phyloP scores from a whole-genome alignment of 2,113 vertebrate species.

The Oreotragus oreotragus region DNA sequence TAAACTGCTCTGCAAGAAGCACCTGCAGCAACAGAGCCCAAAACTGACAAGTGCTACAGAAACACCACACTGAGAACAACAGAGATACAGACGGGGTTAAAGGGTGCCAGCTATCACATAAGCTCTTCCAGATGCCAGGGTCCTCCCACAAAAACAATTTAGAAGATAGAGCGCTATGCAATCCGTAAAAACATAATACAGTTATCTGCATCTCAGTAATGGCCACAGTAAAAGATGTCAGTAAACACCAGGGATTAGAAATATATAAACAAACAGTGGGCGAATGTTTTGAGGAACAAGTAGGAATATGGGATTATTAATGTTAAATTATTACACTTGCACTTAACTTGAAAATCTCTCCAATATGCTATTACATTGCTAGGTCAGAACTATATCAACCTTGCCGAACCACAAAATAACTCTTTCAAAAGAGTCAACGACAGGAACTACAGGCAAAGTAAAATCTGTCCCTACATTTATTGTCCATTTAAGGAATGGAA shows the following conservation, averaged over 20 bases:
- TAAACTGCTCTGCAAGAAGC: background rate
- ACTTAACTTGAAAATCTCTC: background rate
- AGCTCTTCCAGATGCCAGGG: background rate
- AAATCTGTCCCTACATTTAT: conserved; percentile 3
- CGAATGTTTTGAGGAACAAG: background rate
- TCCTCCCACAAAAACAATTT: background rate
- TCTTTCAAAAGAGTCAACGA: background rate
- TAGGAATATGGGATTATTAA: background rate
- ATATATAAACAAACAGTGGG: background rate
- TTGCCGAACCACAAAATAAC: background rate
- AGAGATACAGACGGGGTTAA: background rate
- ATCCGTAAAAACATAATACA: background rate
- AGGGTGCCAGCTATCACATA: background rate
- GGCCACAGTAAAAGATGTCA: background rate
- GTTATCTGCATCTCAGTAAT: background rate
- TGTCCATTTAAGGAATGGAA: background rate
- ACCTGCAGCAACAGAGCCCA: background rate
- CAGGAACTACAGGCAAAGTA: background rate
- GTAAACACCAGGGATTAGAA: background rate
- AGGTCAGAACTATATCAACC: background rate
- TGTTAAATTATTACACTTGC: background rate
- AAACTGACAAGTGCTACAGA: background rate
- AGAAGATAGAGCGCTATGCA: background rate
- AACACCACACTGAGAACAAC: background rate
- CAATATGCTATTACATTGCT: background rate